Evolutionary conservation across 2,888 invertebrate genomes (phyloP).

Genomic region (Glaucopsyche alexis): DNA sequence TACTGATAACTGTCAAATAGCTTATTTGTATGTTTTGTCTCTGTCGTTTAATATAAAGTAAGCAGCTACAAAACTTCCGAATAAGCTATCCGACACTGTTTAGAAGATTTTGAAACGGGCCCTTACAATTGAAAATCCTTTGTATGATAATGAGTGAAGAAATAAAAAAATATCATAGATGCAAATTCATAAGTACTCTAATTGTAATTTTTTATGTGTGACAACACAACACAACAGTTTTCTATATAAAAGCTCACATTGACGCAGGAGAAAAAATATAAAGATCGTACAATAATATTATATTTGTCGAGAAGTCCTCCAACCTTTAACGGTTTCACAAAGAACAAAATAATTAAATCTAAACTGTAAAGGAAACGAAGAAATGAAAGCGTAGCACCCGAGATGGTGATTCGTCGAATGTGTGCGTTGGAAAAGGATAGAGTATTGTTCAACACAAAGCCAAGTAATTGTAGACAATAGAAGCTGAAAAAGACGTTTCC

Average conservation of each 20-base stretch:
- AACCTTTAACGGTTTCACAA: constrained; percentile 11
- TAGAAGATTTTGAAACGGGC: too few relatives aligned
- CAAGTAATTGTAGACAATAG: constrained; percentile 78
- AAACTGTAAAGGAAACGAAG: constrained; percentile 44
- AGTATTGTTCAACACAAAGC: constrained; percentile 53
- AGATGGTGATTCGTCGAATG: constrained; percentile 44
- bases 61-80: too few relatives aligned
- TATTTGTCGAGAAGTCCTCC: not conserved
- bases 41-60: too few relatives aligned
- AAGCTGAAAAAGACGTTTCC: constrained; percentile 78
- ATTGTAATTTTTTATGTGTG: too few relatives aligned
- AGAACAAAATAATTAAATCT: constrained; percentile 26
- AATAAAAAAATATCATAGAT: too few relatives aligned
- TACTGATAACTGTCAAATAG: too few relatives aligned
- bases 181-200: too few relatives aligned
- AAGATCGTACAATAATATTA: constrained; percentile 2
- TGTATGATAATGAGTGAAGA: too few relatives aligned
- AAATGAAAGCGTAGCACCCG: constrained; percentile 39
- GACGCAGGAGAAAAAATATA: not conserved
- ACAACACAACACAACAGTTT: not conserved
- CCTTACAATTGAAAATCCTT: too few relatives aligned
- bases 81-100: too few relatives aligned
- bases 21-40: too few relatives aligned
- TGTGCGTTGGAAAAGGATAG: constrained; percentile 49
- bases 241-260: not conserved